These are phyloP conservation scores for Nymphicus hollandicus DNA, from an alignment of 2,113 vertebrate species.

Conservation along the genomic window DNA sequence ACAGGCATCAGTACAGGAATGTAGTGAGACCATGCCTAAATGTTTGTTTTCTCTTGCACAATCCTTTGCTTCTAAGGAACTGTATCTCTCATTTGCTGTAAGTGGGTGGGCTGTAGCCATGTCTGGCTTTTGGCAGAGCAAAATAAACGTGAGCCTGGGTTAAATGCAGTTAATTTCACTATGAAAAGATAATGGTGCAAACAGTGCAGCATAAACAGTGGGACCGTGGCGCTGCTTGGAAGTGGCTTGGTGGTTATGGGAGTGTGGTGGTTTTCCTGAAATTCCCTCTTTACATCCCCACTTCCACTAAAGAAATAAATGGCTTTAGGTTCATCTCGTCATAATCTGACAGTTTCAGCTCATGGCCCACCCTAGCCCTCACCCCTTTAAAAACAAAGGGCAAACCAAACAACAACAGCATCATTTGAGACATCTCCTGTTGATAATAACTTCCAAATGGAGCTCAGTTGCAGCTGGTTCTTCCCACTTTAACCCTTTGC, in stretches of 20 bases:
- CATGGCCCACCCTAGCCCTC: background rate
- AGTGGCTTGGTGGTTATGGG: background rate
- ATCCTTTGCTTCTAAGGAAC: background rate
- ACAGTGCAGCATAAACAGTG: background rate
- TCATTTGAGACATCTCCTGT: slow-evolving; percentile 46
- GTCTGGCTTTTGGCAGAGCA: background rate
- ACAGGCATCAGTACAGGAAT: background rate
- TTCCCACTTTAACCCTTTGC: slow-evolving; percentile 73
- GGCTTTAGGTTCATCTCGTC: background rate
- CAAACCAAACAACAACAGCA: background rate
- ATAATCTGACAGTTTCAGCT: background rate
- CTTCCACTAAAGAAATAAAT: background rate
- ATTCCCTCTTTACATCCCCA: rapidly evolving
- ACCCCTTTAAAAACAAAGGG: background rate
- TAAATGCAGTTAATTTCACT: background rate
- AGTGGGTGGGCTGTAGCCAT: background rate
- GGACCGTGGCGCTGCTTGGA: background rate
- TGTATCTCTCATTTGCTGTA: background rate
- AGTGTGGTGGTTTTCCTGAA: background rate
- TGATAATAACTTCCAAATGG: slow-evolving; percentile 76
- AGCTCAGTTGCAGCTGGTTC: slow-evolving; percentile 39
- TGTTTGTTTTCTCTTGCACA: background rate
- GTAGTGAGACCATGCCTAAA: background rate
- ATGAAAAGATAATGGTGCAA: background rate
- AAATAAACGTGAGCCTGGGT: background rate